A percentile compares a stretch with the other conserved stretches of the same genome.
Conservation (phyloP, 2,888 invertebrate genomes). For the Nemurella pictetii region DNA sequence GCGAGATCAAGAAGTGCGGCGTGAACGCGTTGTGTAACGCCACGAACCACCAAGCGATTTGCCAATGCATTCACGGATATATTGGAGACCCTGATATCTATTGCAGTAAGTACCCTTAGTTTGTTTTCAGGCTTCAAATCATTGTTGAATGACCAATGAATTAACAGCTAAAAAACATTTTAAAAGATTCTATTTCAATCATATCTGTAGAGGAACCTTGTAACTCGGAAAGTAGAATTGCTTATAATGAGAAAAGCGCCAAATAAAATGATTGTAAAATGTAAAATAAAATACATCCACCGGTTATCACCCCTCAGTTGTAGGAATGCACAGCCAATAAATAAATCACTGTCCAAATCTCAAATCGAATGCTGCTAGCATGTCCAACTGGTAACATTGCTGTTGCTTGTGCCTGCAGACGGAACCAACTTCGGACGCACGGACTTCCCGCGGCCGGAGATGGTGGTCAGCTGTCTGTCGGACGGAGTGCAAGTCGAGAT, state of each 20-base stretch:
- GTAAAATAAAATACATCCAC: too few species aligned
- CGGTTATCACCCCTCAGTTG: too few species aligned
- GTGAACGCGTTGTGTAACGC: constrained; percentile 77
- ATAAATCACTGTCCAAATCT: too few species aligned
- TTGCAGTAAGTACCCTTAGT: constrained; percentile 62
- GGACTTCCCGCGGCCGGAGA: constrained; percentile 82
- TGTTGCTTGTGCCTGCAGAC: constrained; percentile 47
- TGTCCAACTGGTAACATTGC: too few species aligned
- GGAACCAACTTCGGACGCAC: constrained; percentile 64
- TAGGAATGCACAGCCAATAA: too few species aligned
- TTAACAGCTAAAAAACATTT: too few species aligned
- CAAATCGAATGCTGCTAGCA: too few species aligned
- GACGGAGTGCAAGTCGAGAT: constrained; percentile 89
- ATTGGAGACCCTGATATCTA: constrained; percentile 73
- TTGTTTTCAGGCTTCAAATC: background rate
- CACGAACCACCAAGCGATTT: constrained; percentile 73
- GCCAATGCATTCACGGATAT: constrained; percentile 76
- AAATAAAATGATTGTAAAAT: too few species aligned
- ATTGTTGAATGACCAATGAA: background rate
- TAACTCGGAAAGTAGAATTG: too few species aligned
- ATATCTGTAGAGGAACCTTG: too few species aligned
- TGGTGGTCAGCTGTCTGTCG: constrained; percentile 86
- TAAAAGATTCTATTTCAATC: too few species aligned
- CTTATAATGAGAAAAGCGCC: too few species aligned
- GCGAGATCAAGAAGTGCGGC: constrained; percentile 72